These are phyloP conservation scores for Melinaea marsaeus DNA, from an alignment of 2,888 invertebrate genomes.

Conservation along the genomic window DNA sequence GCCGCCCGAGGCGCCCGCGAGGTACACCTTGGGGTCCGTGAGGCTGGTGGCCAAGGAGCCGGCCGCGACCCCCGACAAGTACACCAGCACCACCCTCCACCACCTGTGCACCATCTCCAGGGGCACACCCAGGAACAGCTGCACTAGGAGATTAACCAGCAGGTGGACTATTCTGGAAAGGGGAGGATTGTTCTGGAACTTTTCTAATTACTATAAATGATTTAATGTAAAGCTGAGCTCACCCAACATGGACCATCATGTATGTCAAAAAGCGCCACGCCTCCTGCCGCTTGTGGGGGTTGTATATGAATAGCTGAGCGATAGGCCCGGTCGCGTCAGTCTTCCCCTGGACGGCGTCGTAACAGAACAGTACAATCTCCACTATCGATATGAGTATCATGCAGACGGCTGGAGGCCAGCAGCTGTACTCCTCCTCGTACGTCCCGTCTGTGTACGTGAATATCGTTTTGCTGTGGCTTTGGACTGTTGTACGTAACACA, in stretches of 20 bases:
- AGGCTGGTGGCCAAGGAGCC: slow-evolving; percentile 91
- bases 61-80: slow-evolving; percentile 89
- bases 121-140: slow-evolving; percentile 94
- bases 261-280: slow-evolving; percentile 96
- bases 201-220: not conserved
- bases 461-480: slow-evolving; percentile 52
- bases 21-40: slow-evolving; percentile 85
- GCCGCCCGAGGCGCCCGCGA: slow-evolving; percentile 97
- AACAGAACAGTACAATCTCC: slow-evolving; percentile 87
- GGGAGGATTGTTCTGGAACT: slow-evolving; percentile 10
- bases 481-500: slow-evolving; percentile 56
- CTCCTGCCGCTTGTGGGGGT: slow-evolving; percentile 90
- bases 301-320: slow-evolving; percentile 90
- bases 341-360: slow-evolving; percentile 69
- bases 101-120: slow-evolving; percentile 97
- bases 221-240: slow-evolving; percentile 44
- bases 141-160: slow-evolving; percentile 92
- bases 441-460: slow-evolving; percentile 82
- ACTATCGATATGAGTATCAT: slow-evolving; percentile 93
- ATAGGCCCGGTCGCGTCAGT: slow-evolving; percentile 83
- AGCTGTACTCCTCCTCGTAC: slow-evolving; percentile 94
- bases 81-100: slow-evolving; percentile 93
- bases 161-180: slow-evolving; percentile 88
- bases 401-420: slow-evolving; percentile 94
- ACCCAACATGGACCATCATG: slow-evolving; percentile 98